phyloP scores from a whole-genome alignment of 1,140 invertebrate genomes.

The Drosophila tristis region DNA sequence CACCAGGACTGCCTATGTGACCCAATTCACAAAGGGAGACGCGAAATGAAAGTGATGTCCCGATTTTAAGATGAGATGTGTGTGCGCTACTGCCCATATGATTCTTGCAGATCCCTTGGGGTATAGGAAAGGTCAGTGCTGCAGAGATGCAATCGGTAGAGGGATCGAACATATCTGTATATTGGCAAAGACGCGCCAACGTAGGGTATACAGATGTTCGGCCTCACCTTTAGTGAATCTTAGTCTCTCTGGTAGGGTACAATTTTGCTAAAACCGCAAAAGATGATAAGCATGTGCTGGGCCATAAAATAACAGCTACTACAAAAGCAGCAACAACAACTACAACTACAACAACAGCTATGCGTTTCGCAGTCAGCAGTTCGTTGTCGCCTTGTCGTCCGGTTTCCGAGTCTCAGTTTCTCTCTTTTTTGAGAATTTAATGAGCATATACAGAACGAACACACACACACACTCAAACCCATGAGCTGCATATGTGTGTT shows the following conservation, averaged over 20 bases:
- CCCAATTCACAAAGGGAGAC: slow-evolving; percentile 61
- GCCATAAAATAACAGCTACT: slow-evolving; percentile 26
- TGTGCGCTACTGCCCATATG: background rate
- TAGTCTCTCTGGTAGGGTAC: slow-evolving; percentile 12
- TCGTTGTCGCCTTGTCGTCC: slow-evolving; percentile 57
- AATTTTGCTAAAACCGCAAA: slow-evolving; percentile 14
- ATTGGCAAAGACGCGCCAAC: background rate
- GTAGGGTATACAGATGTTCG: background rate
- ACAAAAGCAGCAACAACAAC: slow-evolving; percentile 17
- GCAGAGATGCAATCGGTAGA: too few relatives aligned
- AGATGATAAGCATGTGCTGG: slow-evolving; percentile 27
- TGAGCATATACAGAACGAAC: slow-evolving; percentile 4
- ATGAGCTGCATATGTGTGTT: background rate
- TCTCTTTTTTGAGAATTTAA: slow-evolving; percentile 17
- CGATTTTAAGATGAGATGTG: background rate
- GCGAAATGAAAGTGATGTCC: slow-evolving; percentile 58
- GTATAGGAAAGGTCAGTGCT: background rate
- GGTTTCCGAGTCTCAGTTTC: slow-evolving; percentile 47
- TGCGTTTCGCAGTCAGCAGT: slow-evolving; percentile 40
- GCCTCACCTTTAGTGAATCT: background rate
- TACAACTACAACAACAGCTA: slow-evolving; percentile 6
- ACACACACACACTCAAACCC: too few relatives aligned
- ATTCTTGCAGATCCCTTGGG: background rate
- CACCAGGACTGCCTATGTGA: slow-evolving; percentile 44
- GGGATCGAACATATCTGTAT: background rate